A percentile compares a stretch with the other conserved stretches of the same genome.
Conservation (phyloP, 2,888 invertebrate species). For the Andrena bicolor region DNA sequence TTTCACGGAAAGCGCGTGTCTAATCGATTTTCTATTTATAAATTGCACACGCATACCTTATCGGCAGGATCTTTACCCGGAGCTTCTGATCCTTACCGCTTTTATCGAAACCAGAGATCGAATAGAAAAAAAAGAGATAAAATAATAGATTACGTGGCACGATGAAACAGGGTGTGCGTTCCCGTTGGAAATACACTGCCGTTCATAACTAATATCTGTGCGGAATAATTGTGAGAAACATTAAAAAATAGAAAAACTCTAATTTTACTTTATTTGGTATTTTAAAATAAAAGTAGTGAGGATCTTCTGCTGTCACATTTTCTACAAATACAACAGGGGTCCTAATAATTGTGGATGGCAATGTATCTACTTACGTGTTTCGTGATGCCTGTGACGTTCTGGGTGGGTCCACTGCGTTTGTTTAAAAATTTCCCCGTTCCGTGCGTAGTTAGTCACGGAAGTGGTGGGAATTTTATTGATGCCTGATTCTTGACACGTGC, state of each 20-base stretch:
- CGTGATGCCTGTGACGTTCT: constrained; percentile 6
- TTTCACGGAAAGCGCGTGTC: background rate
- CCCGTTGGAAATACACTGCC: background rate
- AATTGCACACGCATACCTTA: background rate
- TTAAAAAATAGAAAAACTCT: too few species aligned
- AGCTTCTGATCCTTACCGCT: background rate
- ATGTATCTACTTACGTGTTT: background rate
- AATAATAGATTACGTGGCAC: background rate
- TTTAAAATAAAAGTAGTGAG: too few species aligned
- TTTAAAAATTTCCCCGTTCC: background rate
- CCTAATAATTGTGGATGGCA: too few species aligned
- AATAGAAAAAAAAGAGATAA: background rate
- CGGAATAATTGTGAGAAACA: too few species aligned
- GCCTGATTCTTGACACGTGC: background rate
- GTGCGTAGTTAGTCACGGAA: constrained; percentile 9
- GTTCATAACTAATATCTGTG: too few species aligned
- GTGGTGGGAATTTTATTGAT: constrained; percentile 22
- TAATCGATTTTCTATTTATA: constrained; percentile 6
- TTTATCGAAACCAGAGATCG: background rate
- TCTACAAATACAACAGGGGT: too few species aligned
- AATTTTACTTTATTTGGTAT: too few species aligned
- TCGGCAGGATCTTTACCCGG: background rate
- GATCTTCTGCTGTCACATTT: too few species aligned
- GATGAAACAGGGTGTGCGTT: background rate
- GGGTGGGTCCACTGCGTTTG: constrained; percentile 4